Conservation (phyloP, 2,888 invertebrate species). For the Antitype chi region DNA sequence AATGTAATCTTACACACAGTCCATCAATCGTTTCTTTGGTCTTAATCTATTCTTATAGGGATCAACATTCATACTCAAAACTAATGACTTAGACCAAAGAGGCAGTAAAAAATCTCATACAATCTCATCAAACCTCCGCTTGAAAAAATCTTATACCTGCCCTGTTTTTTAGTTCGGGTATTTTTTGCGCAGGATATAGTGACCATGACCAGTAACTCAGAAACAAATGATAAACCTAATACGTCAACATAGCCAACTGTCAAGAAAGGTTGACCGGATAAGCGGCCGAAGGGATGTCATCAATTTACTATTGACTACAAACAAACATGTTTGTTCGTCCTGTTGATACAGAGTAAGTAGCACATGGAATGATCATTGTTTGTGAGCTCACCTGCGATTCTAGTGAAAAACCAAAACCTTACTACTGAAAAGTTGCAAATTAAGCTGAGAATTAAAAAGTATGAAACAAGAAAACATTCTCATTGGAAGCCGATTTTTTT, state of each 20-base stretch:
- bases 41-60: no score
- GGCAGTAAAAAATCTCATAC: no score
- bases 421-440: no score
- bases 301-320: background rate
- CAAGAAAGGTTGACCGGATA: background rate
- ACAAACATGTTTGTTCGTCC: slow-evolving; percentile 1
- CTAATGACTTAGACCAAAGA: background rate
- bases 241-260: background rate
- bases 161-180: background rate
- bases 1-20: no score
- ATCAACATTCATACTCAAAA: no score
- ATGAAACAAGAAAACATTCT: no score
- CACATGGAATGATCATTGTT: background rate
- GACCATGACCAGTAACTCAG: background rate
- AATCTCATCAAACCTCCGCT: background rate
- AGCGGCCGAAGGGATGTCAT: background rate
- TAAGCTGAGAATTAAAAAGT: no score
- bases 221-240: background rate
- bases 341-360: background rate
- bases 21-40: no score
- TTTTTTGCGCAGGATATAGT: background rate
- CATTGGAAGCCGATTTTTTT: no score
- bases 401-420: no score
- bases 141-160: background rate
- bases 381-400: background rate